Base-by-base conservation (phyloP, 2,797 vertebrate species). In the Silurus lanzhouensis region DNA sequence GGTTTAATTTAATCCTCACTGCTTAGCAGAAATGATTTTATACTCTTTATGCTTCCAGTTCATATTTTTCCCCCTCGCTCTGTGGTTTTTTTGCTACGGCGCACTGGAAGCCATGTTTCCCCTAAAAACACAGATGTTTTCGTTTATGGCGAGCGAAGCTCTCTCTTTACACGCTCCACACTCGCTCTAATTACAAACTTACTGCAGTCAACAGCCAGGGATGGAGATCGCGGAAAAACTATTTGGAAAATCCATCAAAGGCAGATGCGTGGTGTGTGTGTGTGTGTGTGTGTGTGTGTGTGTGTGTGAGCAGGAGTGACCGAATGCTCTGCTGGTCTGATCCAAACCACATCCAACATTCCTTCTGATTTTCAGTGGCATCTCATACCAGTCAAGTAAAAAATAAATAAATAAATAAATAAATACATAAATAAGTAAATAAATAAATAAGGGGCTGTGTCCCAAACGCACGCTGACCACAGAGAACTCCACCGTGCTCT, bases 221-320 rank as follows among this genome's bases (percentile, higher is more conserved):
- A 88, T 61, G 27, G 67, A 88, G 55, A 89, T 90, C 88, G 90
- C 80, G 85, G 81, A 85, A 91, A 91, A 91, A 91, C 81, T 86
- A 91, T 91, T 86, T 89, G 84, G 74, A 87, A 48, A 3, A 63
- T 81, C 90, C 93, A 94, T 94, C 84, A 90, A 89, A 90, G 88
- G 86, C 92, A 94, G 91, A 94, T 93, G 90, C 31, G 48, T 27
- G 72, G 31, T 38, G 61, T 63, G 63, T 27, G 27, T 68, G 63
- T 8, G 14, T 19, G 15, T 27, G 25, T 44, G 15, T n/a, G n/a
- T n/a, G n/a, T n/a, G n/a, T n/a, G n/a, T 20, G 38, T 13, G 27
- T 2, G 9, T 10, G 10, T 7, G 38, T 4, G 0, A 38, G 7
- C 8, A 25, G 46, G 6, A 52, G n/a, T 17, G 48, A 75, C 48